phyloP scores from a whole-genome alignment of 2,888 invertebrate genomes.

The Rhingia campestris region DNA sequence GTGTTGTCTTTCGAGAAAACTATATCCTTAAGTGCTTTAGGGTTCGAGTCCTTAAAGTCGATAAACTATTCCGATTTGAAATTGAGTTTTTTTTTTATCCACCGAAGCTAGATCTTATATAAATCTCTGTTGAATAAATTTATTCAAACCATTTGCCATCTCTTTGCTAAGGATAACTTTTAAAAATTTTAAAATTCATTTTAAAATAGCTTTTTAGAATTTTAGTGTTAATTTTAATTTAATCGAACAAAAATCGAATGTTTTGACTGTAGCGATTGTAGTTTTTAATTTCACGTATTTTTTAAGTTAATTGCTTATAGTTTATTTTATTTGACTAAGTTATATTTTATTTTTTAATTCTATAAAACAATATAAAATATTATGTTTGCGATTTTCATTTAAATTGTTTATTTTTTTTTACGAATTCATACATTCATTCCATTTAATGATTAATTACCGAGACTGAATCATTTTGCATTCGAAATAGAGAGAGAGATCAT shows the following conservation, averaged over 20 bases:
- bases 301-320: not conserved
- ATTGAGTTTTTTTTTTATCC: not conserved
- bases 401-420: conserved; percentile 18
- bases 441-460: conserved; percentile 42
- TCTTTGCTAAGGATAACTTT: conserved; percentile 6
- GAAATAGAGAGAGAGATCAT: conserved; percentile 25
- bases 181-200: not conserved
- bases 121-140: not conserved
- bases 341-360: not conserved
- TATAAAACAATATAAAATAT: not conserved
- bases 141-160: not conserved
- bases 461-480: conserved; percentile 71
- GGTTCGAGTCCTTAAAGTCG: not conserved
- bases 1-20: not conserved
- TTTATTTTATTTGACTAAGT: no score
- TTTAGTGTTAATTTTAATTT: not conserved
- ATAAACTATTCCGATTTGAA: not conserved
- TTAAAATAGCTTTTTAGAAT: not conserved
- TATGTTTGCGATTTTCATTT: not conserved
- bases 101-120: not conserved
- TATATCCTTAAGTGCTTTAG: not conserved
- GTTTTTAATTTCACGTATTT: not conserved
- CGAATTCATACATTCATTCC: conserved; percentile 57
- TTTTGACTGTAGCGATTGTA: not conserved
- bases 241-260: not conserved